A percentile compares a stretch with the other conserved stretches of the same genome.
phyloP scores from a whole-genome alignment of 2,888 invertebrate genomes.

The Nysson spinosus region DNA sequence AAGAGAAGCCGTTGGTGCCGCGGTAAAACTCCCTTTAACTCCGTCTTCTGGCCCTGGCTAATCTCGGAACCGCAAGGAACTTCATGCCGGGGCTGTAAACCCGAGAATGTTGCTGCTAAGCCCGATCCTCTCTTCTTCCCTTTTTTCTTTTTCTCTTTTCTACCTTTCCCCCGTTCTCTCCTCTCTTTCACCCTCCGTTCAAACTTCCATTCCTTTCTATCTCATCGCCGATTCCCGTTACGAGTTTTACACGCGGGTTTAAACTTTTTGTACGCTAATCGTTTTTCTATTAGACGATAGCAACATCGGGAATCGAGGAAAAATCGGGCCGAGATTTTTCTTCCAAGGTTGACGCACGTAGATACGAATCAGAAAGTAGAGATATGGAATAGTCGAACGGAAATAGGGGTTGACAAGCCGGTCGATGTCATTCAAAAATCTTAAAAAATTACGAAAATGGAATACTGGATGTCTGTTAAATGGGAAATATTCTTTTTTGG shows the following conservation, averaged over 20 bases:
- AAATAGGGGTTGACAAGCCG: no score
- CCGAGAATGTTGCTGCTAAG: slow-evolving; percentile 66
- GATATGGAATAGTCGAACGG: no score
- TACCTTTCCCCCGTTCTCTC: not conserved
- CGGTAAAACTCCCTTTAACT: slow-evolving; percentile 59
- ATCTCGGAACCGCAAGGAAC: slow-evolving; percentile 58
- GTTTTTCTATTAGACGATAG: no score
- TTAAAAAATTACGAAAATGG: no score
- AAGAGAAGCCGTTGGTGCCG: slow-evolving; percentile 18
- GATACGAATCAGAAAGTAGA: no score
- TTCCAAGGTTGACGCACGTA: no score
- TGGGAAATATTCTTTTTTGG: no score
- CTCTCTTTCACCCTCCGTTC: not conserved
- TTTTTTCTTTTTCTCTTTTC: not conserved
- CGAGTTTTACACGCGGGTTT: not conserved
- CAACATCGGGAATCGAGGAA: no score
- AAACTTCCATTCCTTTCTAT: not conserved
- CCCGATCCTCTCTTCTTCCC: slow-evolving; percentile 20
- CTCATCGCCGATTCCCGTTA: not conserved
- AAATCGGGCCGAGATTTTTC: no score
- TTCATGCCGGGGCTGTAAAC: slow-evolving; percentile 60
- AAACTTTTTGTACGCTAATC: slow-evolving; percentile 22
- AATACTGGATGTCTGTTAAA: no score
- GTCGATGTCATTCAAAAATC: no score
- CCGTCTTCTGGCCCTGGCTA: slow-evolving; percentile 51